These are phyloP conservation scores for Diplosoma virens DNA, from an alignment of 23 tunicate genomes.

Conservation along the genomic window DNA sequence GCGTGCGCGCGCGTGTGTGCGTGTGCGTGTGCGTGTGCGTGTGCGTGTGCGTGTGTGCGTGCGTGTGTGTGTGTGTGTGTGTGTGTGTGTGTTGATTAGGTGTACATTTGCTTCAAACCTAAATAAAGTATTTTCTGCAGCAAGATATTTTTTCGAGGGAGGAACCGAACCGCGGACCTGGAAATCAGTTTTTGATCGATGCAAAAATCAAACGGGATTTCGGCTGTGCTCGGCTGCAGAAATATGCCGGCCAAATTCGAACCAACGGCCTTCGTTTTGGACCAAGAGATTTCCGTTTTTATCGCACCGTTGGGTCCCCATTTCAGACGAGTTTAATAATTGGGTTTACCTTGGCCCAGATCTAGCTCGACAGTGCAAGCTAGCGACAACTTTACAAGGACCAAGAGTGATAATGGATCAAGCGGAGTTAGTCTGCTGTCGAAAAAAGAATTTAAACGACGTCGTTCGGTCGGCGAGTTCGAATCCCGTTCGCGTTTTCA, in stretches of 20 bases:
- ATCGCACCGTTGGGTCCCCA: constrained; percentile 34
- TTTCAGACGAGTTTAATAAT: constrained; percentile 51
- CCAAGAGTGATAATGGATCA: constrained; percentile 11
- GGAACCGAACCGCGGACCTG: background rate
- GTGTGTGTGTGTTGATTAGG: no score
- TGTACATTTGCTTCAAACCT: no score
- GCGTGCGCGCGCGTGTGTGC: no score
- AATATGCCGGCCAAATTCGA: background rate
- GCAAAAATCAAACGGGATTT: background rate
- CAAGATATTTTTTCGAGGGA: background rate
- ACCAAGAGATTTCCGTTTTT: background rate
- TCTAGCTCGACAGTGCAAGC: constrained; percentile 11
- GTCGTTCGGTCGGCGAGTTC: background rate
- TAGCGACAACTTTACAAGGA: constrained; percentile 6
- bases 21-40: no score
- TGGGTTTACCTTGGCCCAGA: constrained; percentile 54
- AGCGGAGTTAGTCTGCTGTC: constrained; percentile 10
- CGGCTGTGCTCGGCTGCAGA: constrained; percentile 15
- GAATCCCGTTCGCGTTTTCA: background rate
- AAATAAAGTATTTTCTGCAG: no score
- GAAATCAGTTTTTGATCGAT: background rate
- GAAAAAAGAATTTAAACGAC: background rate
- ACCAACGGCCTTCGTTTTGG: background rate
- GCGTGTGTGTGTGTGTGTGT: no score
- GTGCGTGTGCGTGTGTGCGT: no score